Evolutionary conservation across 1,140 invertebrate genomes (phyloP).

Genomic region (Macrosteles quadrilineatus): DNA sequence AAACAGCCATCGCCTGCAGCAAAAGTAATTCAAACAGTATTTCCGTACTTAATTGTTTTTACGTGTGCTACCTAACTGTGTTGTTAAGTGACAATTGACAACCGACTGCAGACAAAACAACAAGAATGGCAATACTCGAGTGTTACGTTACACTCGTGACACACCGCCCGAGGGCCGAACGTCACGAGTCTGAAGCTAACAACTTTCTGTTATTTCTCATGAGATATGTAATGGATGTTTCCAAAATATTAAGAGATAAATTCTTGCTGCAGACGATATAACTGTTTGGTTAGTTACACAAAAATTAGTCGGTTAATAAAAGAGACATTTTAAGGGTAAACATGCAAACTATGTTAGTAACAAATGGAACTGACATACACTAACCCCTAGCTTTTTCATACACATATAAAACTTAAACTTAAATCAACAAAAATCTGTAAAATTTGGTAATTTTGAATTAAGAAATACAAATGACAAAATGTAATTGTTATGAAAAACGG

Average conservation of each 20-base stretch:
- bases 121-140: neutral
- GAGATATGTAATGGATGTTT: constrained; percentile 31
- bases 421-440: no score
- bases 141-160: neutral
- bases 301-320: constrained; percentile 20
- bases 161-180: neutral
- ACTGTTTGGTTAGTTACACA: constrained; percentile 36
- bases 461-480: no score
- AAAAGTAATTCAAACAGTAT: constrained; percentile 48
- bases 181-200: neutral
- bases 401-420: no score
- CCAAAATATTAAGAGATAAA: constrained; percentile 28
- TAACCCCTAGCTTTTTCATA: no score
- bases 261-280: constrained; percentile 44
- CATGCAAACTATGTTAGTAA: constrained; percentile 22
- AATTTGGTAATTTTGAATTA: no score
- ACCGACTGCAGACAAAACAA: constrained; percentile 14
- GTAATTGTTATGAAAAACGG: no score
- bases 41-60: constrained; percentile 16
- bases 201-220: neutral
- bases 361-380: no score
- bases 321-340: constrained; percentile 27
- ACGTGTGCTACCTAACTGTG: neutral
- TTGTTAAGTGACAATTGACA: constrained; percentile 47
- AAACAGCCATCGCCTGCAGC: constrained; percentile 91